Percentiles rank a stretch among this genome's conserved stretches.
Evolutionary conservation across 2,797 vertebrate genomes (phyloP).

Genomic region (Rhynchonycteris naso): DNA sequence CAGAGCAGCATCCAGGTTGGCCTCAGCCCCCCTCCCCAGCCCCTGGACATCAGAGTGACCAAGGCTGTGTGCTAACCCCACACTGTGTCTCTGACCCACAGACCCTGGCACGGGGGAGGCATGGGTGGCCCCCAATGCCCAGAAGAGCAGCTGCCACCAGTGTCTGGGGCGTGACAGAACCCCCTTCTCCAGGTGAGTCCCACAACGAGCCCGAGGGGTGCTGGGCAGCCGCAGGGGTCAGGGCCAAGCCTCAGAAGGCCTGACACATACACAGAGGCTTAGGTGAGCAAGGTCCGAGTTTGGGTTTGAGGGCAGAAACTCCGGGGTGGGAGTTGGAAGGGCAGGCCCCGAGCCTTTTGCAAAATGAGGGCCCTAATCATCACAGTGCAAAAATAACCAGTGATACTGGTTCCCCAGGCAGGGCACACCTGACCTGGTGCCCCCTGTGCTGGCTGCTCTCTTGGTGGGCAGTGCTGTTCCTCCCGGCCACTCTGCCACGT

Average conservation of each 20-base stretch:
- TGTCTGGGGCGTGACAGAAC: background rate
- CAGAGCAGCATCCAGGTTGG: accelerated
- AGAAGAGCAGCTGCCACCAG: background rate
- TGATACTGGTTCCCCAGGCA: accelerated
- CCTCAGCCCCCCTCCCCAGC: background rate
- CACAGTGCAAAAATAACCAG: accelerated
- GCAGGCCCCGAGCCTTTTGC: background rate
- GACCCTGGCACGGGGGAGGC: background rate
- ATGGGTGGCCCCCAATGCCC: accelerated
- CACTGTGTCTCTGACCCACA: background rate
- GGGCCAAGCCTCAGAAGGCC: accelerated
- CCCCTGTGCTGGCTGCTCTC: accelerated
- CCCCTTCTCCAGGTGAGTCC: constrained; percentile 45
- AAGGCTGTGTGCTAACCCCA: background rate
- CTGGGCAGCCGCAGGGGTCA: too few species aligned
- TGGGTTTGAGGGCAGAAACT: background rate
- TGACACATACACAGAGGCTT: accelerated
- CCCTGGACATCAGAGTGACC: background rate
- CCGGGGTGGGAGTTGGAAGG: too few species aligned
- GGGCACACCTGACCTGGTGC: background rate
- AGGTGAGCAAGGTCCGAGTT: accelerated
- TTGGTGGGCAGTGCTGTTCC: background rate
- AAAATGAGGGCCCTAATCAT: accelerated
- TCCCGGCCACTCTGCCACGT: background rate
- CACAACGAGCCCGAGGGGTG: background rate